Evolutionary conservation across 1,140 invertebrate genomes (phyloP), one percentile per base, ranked within the genome.

Genomic region (Rhopalosiphum maidis): DNA sequence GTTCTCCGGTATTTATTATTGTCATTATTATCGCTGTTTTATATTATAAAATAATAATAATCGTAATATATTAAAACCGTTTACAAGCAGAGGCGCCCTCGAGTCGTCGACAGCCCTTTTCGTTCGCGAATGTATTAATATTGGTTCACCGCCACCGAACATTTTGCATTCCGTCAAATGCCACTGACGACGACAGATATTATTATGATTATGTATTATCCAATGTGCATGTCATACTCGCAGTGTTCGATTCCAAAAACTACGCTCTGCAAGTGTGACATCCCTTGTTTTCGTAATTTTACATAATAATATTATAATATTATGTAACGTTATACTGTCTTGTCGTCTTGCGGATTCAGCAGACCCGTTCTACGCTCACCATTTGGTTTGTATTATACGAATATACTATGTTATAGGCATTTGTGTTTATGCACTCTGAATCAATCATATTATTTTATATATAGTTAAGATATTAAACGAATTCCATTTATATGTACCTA

Each of bases 1-100:
- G 55, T 83, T 54, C 68, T 93, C 35, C 91, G 68, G 91, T 93
- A 93, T 93, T 93, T 93, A 93, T 93, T 93, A 68, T 93, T 55
- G 91, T 93, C 91, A 55, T 93, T 93, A 93, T 86, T 55, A 86
- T 93, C 48, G 82, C 91, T 68, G 89, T 90, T 90, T 90, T 90
- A 90, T 90, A 55, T 43, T 90, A 90, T 90, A 68, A 68, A 68
- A 68, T 68, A 68, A n/a, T 68, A 68, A 25, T 48, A 51, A n/a
- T 85, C 41, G 9, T 51, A 88, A 37, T 90, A 68, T 90, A 90
- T 90, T 90, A 90, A 90, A 90, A 90, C 89, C 41, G 55, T 90
- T 68, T 22, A 41, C 48, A 83, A 30, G 60, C 60, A 35, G 30
- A 43, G 89, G 89, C 89, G 89, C 89, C 89, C 89, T 41, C 37